These are phyloP conservation scores for Stigmatopora argus DNA, from an alignment of 2,113 vertebrate species.

Conservation along the genomic window DNA sequence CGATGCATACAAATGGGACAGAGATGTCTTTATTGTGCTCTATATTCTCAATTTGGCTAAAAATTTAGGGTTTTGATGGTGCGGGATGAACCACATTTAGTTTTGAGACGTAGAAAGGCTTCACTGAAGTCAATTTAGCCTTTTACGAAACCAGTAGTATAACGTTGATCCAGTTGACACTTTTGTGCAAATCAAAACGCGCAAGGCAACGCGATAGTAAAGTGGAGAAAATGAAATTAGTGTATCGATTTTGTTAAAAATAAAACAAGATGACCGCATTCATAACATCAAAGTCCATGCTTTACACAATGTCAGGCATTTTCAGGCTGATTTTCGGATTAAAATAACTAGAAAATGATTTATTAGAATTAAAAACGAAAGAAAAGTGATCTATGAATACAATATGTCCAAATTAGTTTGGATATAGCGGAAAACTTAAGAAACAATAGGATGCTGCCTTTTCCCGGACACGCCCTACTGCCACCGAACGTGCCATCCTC, in stretches of 20 bases:
- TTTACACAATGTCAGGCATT: constrained; percentile 34
- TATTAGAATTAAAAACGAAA: neutral
- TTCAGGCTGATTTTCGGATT: constrained; percentile 11
- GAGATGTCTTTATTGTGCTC: neutral
- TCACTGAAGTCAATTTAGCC: neutral
- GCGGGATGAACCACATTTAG: neutral
- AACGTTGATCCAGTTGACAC: neutral
- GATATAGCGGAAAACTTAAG: constrained; percentile 45
- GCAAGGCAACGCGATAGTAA: neutral
- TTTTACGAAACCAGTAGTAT: neutral
- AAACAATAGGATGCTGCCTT: constrained; percentile 51
- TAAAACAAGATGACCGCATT: neutral
- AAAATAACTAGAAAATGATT: neutral
- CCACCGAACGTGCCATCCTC: constrained; percentile 46
- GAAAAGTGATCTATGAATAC: neutral
- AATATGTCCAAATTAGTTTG: constrained; percentile 3
- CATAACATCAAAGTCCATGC: neutral
- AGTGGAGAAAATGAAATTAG: neutral
- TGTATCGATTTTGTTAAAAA: neutral
- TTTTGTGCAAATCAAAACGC: neutral
- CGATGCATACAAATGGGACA: constrained; percentile 30
- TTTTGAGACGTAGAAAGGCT: neutral
- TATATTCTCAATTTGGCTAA: neutral
- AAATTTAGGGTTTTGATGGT: neutral
- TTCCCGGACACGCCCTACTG: constrained; percentile 66